Base-by-base conservation (phyloP, 2,113 vertebrate genomes). In the Hemibagrus wyckioides region DNA sequence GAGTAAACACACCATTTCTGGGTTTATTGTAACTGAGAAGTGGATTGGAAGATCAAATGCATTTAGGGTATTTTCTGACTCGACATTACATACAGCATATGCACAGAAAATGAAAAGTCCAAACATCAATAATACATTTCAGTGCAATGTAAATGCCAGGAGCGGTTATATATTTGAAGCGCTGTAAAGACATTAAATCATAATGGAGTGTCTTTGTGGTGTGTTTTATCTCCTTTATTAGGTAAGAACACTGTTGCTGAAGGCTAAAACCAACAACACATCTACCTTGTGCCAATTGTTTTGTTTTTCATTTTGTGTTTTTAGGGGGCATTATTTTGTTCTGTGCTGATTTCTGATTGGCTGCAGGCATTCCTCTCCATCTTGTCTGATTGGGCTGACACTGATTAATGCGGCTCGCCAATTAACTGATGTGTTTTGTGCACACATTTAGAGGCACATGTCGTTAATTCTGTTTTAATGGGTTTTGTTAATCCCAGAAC, bases 331-430 rank as follows among this genome's bases (percentile, higher is more conserved):
- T 36, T 30, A n/a, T 67, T 14, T 85, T 23, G 25, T 65, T 71
- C 39, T 82, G 6, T 50, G 15, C 76, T 67, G 41, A 56, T 82
- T 50, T 33, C 71, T 69, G 11, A 77, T 11, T 81, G 63, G 65
- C 54, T 59, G 67, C 61, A 56, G 57, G 48, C 30, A 44, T 76
- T 65, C 28, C 63, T 76, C 33, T 73, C 65, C 25, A 56, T 59
- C 39, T n/a, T 61, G 56, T 50, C 36, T 56, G 86, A 86, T 33
- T 57, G 52, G 75, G 33, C 71, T 88, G 87, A 86, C 84, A 59
- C 75, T 54, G 76, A 85, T 82, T 88, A 39, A 83, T 88, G 69
- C 71, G 83, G 52, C 87, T 85, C 54, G 86, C 89, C 84, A 83
- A 83, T 83, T 75, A 77, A 59, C n/a, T 69, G 54, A 73, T 82